Evolutionary conservation across 2,113 vertebrate genomes (phyloP).

Genomic region (Cyrtonyx montezumae): DNA sequence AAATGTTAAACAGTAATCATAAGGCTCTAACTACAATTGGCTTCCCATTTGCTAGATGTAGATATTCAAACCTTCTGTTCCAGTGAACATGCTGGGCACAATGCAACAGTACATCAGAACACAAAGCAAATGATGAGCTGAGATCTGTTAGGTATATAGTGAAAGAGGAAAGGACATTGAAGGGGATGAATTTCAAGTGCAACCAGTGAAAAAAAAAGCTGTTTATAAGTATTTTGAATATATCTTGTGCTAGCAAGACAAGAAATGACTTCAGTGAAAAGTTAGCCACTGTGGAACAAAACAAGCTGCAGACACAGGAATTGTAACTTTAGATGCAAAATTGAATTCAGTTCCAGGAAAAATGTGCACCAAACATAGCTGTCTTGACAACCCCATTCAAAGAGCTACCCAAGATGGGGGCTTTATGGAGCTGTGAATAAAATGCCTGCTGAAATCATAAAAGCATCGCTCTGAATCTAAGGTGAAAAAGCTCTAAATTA

Average conservation of each 20-base stretch:
- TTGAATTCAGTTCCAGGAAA: slow-evolving; percentile 42
- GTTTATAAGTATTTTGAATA: slow-evolving; percentile 7
- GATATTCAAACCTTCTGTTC: not conserved
- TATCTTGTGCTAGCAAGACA: not conserved
- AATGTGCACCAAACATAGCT: slow-evolving; percentile 25
- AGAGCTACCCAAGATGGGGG: slow-evolving; percentile 44
- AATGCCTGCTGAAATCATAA: slow-evolving; percentile 53
- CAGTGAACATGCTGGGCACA: not conserved
- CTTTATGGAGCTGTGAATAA: slow-evolving; percentile 19
- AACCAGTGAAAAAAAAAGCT: not conserved
- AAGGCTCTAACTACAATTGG: not conserved
- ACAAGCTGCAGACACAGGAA: not conserved
- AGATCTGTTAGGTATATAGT: not conserved
- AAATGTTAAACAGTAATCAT: not conserved
- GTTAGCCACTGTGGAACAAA: not conserved
- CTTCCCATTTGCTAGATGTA: not conserved
- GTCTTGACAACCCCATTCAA: slow-evolving; percentile 51
- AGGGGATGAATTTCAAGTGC: not conserved
- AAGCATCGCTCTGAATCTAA: slow-evolving; percentile 16
- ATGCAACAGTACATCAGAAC: not conserved
- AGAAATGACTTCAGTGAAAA: slow-evolving; percentile 19
- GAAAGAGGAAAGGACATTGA: not conserved
- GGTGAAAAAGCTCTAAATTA: slow-evolving; percentile 58
- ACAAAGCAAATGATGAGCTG: not conserved
- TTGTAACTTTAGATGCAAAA: not conserved